Evolutionary conservation across 2,113 vertebrate genomes (phyloP).

Genomic region (Mugil cephalus): DNA sequence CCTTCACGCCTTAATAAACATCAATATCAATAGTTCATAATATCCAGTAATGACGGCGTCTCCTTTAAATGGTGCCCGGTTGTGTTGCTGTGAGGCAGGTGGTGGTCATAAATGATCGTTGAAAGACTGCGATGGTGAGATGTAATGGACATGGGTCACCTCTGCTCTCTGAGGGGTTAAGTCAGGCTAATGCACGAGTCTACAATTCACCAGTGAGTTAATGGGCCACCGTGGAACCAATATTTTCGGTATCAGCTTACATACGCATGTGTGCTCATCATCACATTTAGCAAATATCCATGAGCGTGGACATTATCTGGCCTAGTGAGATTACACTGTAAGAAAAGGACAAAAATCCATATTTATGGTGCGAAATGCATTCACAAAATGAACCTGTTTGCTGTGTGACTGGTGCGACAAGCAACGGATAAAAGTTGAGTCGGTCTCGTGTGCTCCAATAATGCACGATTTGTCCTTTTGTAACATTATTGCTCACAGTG

Average conservation of each 20-base stretch:
- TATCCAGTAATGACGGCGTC: constrained; percentile 21
- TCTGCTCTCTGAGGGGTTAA: constrained; percentile 24
- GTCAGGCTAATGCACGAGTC: constrained; percentile 25
- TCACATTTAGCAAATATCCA: background rate
- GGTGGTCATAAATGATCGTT: constrained; percentile 35
- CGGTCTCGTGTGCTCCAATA: no score
- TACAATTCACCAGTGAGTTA: constrained; percentile 16
- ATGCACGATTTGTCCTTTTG: no score
- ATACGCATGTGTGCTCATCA: background rate
- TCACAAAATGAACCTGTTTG: no score
- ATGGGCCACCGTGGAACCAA: constrained; percentile 37
- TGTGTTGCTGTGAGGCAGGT: constrained; percentile 17
- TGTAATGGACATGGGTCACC: constrained; percentile 44
- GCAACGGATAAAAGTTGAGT: no score
- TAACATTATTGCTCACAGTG: no score
- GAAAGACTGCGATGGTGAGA: constrained; percentile 4
- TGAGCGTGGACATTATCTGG: background rate
- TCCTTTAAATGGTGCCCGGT: constrained; percentile 43
- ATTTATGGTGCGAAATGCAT: no score
- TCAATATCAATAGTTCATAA: constrained; percentile 48
- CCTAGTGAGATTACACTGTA: accelerated
- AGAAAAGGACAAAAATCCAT: no score
- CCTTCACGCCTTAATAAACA: constrained; percentile 30
- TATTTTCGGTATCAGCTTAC: constrained; percentile 29
- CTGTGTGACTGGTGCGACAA: no score